Base-by-base conservation (phyloP, 92 coral and sea anemone genomes). In the Siderastrea radians region DNA sequence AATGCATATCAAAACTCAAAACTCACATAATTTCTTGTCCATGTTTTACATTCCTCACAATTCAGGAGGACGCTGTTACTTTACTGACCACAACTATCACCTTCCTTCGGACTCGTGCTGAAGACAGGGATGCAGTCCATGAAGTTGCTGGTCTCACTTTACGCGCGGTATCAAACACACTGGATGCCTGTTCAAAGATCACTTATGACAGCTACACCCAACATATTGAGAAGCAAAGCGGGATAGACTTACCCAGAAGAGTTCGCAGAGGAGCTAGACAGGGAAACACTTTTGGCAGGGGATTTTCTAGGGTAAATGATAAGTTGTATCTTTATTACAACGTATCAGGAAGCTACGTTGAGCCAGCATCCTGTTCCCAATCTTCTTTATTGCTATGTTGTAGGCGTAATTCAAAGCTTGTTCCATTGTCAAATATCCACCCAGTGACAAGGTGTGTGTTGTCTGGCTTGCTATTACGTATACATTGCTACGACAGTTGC, bases 81-180 rank as follows among this genome's bases (percentile, higher is more conserved):
- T 45, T 76, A 76, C 67, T 55, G 3, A 38, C 51, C 26, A 45
- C 61, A 3, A n/a, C 67, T 44, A 76, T 63, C 12, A 14, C 61
- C 48, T 57, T 76, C 68, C 80, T 76, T 46, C 51, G 68, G 10
- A 59, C 50, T 43, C 52, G 52, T 14, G 26, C 66, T 57, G 19
- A 76, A 17, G 67, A 59, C 51, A 57, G 80, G 61, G 80, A 76
- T 45, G 49, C 44, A n/a, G 49, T 76, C 38, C 26, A 76, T 6
- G 10, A 76, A 4, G 68, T 46, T 6, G 51, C 51, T 6, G 52
- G 3, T 15, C 7, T 57, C 61, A 13, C 58, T 76, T 14, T 76
- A 15, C 50, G 5, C 2, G 80, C 67, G 15, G 10, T 76, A 58
- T 76, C 80, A 5, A 6, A 76, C 68, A 76, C 80, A 44, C 44